These are phyloP conservation scores for Ammospiza caudacuta DNA, from an alignment of 2,113 vertebrate genomes.

Conservation along the genomic window DNA sequence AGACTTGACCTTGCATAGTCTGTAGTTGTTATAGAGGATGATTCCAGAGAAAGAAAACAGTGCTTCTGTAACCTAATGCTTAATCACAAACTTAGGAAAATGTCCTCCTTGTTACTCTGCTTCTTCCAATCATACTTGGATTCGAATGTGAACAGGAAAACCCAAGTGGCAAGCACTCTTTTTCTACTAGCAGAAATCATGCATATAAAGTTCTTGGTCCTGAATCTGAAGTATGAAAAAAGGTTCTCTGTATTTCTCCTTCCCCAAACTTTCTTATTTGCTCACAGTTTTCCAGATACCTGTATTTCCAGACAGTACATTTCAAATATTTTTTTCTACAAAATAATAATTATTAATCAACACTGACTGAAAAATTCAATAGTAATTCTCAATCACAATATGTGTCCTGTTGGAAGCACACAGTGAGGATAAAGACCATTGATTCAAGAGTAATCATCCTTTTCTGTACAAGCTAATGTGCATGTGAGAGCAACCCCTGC, in stretches of 20 bases:
- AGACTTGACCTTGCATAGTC: neutral
- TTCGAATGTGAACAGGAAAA: neutral
- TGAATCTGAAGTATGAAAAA: neutral
- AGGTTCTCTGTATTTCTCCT: neutral
- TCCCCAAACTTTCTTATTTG: neutral
- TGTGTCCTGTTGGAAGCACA: neutral
- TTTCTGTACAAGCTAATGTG: neutral
- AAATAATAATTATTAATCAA: neutral
- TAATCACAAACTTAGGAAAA: neutral
- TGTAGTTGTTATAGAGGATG: neutral
- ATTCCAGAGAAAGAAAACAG: neutral
- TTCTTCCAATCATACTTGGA: neutral
- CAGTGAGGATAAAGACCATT: neutral
- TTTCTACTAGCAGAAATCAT: neutral
- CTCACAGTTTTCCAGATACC: neutral
- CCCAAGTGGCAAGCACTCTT: rapidly evolving
- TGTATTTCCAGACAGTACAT: neutral
- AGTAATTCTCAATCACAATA: neutral
- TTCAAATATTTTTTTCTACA: neutral
- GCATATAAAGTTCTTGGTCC: neutral
- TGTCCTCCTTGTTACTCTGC: rapidly evolving
- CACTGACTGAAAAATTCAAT: neutral
- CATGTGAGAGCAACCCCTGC: neutral
- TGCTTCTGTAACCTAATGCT: neutral
- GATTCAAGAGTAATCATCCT: neutral